Evolutionary conservation across 2,888 invertebrate genomes (phyloP), one percentile per base, ranked within the genome.

Genomic region (Hemithea aestivaria): DNA sequence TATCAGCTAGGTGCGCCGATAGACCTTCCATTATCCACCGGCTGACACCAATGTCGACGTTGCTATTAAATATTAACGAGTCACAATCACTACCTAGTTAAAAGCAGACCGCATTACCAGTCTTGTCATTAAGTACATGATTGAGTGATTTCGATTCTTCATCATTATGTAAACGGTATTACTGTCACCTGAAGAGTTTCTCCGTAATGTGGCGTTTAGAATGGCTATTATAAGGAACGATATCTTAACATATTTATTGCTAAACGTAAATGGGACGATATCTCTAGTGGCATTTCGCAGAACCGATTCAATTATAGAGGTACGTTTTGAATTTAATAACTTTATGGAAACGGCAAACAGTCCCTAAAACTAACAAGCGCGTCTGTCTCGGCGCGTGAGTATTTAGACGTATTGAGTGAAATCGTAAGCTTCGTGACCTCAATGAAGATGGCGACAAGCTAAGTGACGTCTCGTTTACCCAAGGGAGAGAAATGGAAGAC

Each of bases 21-120:
- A 65, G 65, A 67, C 81, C 81, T 82, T 80, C 77, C 81, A 81
- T 79, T 84, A 80, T 76, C 77, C 65, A 57, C 55, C 61, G 55
- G 62, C 62, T 55, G 66, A 66, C 72, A 69, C 70, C 76, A 77
- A 81, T 80, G 81, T 62, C 78, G 74, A 73, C 69, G 70, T 57
- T 51, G 64, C 72, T 67, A 79, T 80, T 77, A 76, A 69, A 71
- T 74, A 73, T 74, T 68, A 70, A 64, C 63, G 56, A 58, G 60
- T 51, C 56, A 66, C 64, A 66, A 70, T 64, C 56, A 53, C 66
- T 56, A 51, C 55, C 56, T 58, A 61, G 54, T 62, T 56, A 49
- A 58, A 45, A 53, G 41, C 40, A 16, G 16, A 4, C 16, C 2
- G 16, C 5, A 44, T 48, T 44, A 27, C 36, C 27, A 44, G 42